A percentile compares a stretch with the other conserved stretches of the same genome.
Conservation (phyloP, 2,113 vertebrate species). For the Sebastes schlegelii region DNA sequence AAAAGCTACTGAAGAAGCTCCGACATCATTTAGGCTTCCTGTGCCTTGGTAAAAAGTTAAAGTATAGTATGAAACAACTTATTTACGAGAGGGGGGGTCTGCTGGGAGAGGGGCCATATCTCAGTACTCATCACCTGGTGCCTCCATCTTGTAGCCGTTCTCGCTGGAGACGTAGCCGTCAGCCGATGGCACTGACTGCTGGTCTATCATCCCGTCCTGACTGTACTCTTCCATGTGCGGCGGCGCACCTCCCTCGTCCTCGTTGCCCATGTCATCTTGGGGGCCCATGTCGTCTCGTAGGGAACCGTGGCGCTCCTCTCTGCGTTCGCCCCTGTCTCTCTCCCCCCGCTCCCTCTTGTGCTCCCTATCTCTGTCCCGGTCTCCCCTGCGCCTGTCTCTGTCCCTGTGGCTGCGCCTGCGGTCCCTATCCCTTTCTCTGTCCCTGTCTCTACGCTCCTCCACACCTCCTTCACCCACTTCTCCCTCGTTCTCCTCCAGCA, state of each 20-base stretch:
- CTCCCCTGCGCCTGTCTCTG: conserved; percentile 79
- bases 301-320: conserved; percentile 80
- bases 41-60: not conserved
- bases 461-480: conserved; percentile 78
- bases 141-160: conserved; percentile 92
- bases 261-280: conserved; percentile 81
- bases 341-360: conserved; percentile 84
- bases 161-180: conserved; percentile 90
- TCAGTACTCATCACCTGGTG: conserved; percentile 86
- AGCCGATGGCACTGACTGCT: conserved; percentile 84
- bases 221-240: conserved; percentile 84
- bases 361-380: conserved; percentile 87
- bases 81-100: not conserved
- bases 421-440: conserved; percentile 81
- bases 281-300: conserved; percentile 68
- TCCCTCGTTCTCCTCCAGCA: conserved; percentile 86
- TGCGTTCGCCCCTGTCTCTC: conserved; percentile 83
- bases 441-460: conserved; percentile 82
- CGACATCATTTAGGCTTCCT: not conserved
- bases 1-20: conserved; percentile 6
- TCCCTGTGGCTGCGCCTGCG: conserved; percentile 83
- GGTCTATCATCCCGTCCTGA: conserved; percentile 88
- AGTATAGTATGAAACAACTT: conserved; percentile 19
- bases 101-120: not conserved
- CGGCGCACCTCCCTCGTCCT: conserved; percentile 74